Evolutionary conservation across 2,888 invertebrate species (phyloP), one percentile per base, ranked within the genome.

Genomic region (Rhimphoctona megacephalus): DNA sequence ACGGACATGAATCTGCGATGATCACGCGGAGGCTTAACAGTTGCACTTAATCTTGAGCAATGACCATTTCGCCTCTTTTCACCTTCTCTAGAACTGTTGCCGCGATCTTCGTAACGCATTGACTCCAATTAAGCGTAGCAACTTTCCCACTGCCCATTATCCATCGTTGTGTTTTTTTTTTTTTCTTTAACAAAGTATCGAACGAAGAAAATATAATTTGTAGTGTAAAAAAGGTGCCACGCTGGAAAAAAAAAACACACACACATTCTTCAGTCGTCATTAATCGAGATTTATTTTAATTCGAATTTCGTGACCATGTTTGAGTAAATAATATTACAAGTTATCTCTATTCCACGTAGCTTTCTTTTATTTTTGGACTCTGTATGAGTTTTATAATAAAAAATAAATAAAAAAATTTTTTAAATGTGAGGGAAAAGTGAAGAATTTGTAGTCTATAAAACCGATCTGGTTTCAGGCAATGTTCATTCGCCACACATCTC

Each of bases 61-160:
- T 81, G 67, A 73, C 78, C 83, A 64, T 25, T 57, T 22, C 33
- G 73, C 7, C 25, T 77, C 49, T 66, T 78, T 77, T 25, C 54
- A 46, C 66, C 66, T 46, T 66, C n/a, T 85, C 57, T 25, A 49
- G 11, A 14, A 52, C 14, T 57, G n/a, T 52, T 9, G 54, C 61
- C 11, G 43, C 43, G 70, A 52, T 86, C 79, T 82, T 86, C 73
- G 78, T 30, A 72, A 83, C 74, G 78, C 88, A 89, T 90, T 89
- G 86, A 80, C 87, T 82, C 81, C 88, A 89, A 89, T 90, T 89
- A 89, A 89, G 87, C 36, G 49, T 70, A 77, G 81, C 61, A 83
- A 90, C 90, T 91, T 90, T 89, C 91, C 85, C 90, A 83, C 19
- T 19, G 78, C 64, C 67, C 69, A 43, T 49, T 66, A 39, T 30